Evolutionary conservation across 2,113 vertebrate species (phyloP).

Genomic region (Gambusia holbrooki): DNA sequence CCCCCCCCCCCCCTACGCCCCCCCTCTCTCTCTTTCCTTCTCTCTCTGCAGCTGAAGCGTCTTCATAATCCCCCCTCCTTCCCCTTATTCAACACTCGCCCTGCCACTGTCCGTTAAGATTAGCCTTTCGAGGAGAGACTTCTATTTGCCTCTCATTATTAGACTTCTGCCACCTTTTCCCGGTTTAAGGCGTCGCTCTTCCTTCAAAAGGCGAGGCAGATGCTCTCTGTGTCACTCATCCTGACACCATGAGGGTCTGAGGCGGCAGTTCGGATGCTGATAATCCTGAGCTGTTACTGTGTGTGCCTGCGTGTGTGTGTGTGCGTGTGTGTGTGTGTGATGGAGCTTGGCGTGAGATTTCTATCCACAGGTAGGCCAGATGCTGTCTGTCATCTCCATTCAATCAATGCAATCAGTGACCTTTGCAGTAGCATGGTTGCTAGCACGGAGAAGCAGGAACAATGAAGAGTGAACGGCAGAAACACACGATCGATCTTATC

Average conservation of each 20-base stretch:
- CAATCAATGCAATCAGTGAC: slow-evolving; percentile 72
- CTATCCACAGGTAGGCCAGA: slow-evolving; percentile 74
- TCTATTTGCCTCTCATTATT: slow-evolving; percentile 79
- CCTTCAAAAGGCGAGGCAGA: slow-evolving; percentile 51
- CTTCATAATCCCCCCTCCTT: slow-evolving; percentile 79
- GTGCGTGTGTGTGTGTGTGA: slow-evolving; percentile 12
- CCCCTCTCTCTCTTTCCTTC: too few relatives aligned
- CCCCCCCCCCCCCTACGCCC: too few relatives aligned
- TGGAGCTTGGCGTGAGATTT: slow-evolving; percentile 53
- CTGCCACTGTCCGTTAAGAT: slow-evolving; percentile 74
- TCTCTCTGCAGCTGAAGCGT: slow-evolving; percentile 65
- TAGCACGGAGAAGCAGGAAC: slow-evolving; percentile 57
- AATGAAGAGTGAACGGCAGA: slow-evolving; percentile 24
- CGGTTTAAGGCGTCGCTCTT: slow-evolving; percentile 41
- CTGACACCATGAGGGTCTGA: slow-evolving; percentile 52
- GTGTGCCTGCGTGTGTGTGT: slow-evolving; percentile 17
- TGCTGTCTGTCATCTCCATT: slow-evolving; percentile 74
- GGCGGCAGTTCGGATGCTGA: slow-evolving; percentile 53
- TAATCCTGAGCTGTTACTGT: slow-evolving; percentile 51
- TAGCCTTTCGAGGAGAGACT: slow-evolving; percentile 74
- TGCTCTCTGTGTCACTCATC: slow-evolving; percentile 63
- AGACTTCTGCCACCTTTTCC: slow-evolving; percentile 60
- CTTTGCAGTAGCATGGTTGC: slow-evolving; percentile 70
- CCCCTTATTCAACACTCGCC: slow-evolving; percentile 77
- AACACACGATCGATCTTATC: too few relatives aligned